These are phyloP conservation scores for Ariopsis seemanni DNA, from an alignment of 2,113 vertebrate species.

Conservation along the genomic window DNA sequence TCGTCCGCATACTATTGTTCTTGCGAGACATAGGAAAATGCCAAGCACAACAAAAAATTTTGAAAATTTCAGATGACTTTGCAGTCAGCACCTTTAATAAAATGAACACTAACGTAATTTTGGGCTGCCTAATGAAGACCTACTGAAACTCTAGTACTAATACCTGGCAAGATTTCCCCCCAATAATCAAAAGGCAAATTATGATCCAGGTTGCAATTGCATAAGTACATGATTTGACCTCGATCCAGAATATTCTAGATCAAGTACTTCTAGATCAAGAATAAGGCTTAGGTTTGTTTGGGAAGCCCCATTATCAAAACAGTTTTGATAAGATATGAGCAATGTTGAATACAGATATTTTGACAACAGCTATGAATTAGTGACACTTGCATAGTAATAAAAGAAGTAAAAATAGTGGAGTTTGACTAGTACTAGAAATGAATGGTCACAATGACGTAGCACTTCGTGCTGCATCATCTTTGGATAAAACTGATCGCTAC, in stretches of 20 bases:
- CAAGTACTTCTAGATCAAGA: conserved; percentile 35
- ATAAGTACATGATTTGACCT: conserved; percentile 37
- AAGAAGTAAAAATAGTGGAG: conserved; percentile 57
- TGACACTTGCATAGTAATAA: conserved; percentile 77
- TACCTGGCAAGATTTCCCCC: conserved; percentile 6
- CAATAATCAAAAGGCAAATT: conserved; percentile 25
- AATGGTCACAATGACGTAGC: conserved; percentile 36
- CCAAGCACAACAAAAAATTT: too few species aligned
- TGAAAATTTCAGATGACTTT: too few species aligned
- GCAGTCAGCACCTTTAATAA: neutral
- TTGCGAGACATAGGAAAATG: too few species aligned
- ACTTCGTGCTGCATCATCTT: conserved; percentile 50
- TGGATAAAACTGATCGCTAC: conserved; percentile 50
- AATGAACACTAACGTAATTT: conserved; percentile 3
- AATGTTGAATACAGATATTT: neutral
- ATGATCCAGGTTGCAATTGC: conserved; percentile 34
- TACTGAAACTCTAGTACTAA: conserved; percentile 2
- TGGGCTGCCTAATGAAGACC: conserved; percentile 1
- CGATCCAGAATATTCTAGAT: conserved; percentile 24
- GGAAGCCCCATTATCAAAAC: conserved; percentile 47
- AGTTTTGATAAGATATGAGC: conserved; percentile 40
- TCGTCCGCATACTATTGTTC: too few species aligned
- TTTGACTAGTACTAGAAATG: conserved; percentile 24
- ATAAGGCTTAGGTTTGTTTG: conserved; percentile 52
- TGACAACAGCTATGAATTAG: conserved; percentile 35